Evolutionary conservation across 2,888 invertebrate genomes (phyloP), one percentile per base, ranked within the genome.

Genomic region (Cataglyphis altisquamis): DNA sequence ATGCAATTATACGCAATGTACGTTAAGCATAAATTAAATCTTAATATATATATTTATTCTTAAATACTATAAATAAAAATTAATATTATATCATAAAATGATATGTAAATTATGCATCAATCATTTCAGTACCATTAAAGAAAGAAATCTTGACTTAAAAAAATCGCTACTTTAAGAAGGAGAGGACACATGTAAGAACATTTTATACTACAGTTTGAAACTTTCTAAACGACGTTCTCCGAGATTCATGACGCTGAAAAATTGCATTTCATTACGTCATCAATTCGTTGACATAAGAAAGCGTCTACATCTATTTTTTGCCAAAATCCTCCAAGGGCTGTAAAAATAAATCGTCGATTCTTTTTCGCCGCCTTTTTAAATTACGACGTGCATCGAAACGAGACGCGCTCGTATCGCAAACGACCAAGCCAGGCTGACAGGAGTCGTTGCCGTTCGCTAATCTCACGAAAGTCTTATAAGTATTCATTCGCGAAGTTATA

Each of bases 401-500:
- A 32, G n/a, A 9, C 9, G 32, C 21, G 29, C 8, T 18, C 45
- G 45, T 32, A 29, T 41, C 10, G 21, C 21, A 57, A 41, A 32
- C 70, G 55, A 6, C 9, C 15, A 64, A 39, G 75, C 52, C 25
- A 29, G n/a, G 39, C 39, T 63, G 52, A 52, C 74, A 66, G 62
- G 57, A 57, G 18, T 82, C 63, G 77, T 36, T 60, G 57, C 25
- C 63, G 64, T 73, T 39, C 64, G 60, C 55, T 72, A 84, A 72
- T 80, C 84, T 81, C 62, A 57, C 72, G 57, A 84, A 81, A 48
- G 81, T 85, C 84, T 89, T 87, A 36, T 82, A 86, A 84, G 86
- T 89, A 87, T 86, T 89, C 84, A 78, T 70, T 70, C 78, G 55
- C 12, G 25, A 85, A 84, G 77, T 81, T 73, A 83, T 52, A 52